A percentile compares a stretch with the other conserved stretches of the same genome.
phyloP scores from a whole-genome alignment of 1,140 invertebrate genomes.

The Sarcophaga peregrina region DNA sequence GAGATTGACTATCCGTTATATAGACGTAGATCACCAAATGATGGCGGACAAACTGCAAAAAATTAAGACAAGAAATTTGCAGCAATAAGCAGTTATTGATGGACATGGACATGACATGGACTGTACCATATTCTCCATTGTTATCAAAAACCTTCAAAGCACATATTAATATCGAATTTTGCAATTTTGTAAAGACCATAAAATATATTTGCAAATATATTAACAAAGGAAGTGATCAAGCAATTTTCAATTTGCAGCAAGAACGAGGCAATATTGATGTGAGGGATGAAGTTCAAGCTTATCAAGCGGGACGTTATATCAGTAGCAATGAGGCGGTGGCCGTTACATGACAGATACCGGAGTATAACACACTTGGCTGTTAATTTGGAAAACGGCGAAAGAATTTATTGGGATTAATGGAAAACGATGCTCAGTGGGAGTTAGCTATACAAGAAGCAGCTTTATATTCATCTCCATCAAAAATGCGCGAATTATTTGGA shows the following conservation, averaged over 20 bases:
- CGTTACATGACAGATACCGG: constrained; percentile 61
- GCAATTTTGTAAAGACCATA: constrained; percentile 59
- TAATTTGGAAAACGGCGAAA: too few relatives aligned
- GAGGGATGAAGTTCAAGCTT: constrained; percentile 36
- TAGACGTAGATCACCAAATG: constrained; percentile 56
- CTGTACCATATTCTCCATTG: constrained; percentile 57
- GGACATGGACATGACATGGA: constrained; percentile 56
- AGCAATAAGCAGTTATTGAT: constrained; percentile 42
- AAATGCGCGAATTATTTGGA: background rate
- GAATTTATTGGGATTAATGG: constrained; percentile 50
- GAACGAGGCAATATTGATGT: constrained; percentile 2
- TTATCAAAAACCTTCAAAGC: constrained; percentile 47
- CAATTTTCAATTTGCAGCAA: constrained; percentile 14
- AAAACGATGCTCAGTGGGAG: constrained; percentile 42
- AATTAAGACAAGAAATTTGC: constrained; percentile 5
- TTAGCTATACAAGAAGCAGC: background rate
- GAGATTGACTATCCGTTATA: constrained; percentile 67
- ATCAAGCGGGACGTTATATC: constrained; percentile 64
- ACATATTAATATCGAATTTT: constrained; percentile 53
- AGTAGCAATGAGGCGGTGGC: constrained; percentile 51
- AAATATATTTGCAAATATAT: constrained; percentile 63
- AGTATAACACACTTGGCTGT: constrained; percentile 32
- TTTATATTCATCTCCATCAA: background rate
- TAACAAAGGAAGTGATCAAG: constrained; percentile 62
- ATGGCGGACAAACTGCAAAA: constrained; percentile 52